A percentile compares a stretch with the other conserved stretches of the same genome.
Evolutionary conservation across 2,797 vertebrate genomes (phyloP).

Genomic region (Amblyraja radiata): DNA sequence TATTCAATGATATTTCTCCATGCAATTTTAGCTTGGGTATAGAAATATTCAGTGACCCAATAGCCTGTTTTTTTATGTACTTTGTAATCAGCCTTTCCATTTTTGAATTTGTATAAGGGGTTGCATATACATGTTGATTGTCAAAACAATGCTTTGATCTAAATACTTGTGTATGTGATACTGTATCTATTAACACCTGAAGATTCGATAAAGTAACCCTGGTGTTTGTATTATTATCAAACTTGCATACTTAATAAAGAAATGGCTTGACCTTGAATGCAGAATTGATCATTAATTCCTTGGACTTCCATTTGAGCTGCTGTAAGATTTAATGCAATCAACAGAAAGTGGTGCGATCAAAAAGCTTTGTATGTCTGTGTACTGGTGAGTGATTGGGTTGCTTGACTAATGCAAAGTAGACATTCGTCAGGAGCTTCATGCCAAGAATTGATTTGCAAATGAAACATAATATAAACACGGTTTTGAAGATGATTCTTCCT

Average conservation of each 20-base stretch:
- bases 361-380: too few species aligned
- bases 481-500: too few species aligned
- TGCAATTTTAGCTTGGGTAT: neutral
- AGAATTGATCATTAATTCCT: neutral
- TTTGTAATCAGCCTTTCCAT: neutral
- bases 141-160: neutral
- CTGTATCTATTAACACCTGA: neutral
- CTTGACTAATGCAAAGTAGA: too few species aligned
- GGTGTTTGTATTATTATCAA: slow-evolving; percentile 19
- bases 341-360: too few species aligned
- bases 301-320: too few species aligned
- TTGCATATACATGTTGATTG: neutral
- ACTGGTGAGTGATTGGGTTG: too few species aligned
- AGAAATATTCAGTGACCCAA: neutral
- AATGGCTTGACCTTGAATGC: slow-evolving; percentile 3
- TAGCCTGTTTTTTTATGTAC: neutral
- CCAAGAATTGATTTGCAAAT: too few species aligned
- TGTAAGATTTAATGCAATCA: too few species aligned
- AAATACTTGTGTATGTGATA: neutral
- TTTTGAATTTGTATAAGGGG: neutral
- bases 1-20: neutral
- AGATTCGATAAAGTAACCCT: neutral
- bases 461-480: too few species aligned
- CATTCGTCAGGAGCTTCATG: too few species aligned
- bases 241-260: slow-evolving; percentile 35